Evolutionary conservation across 2,797 vertebrate species (phyloP).

Genomic region (Dipus sagitta): DNA sequence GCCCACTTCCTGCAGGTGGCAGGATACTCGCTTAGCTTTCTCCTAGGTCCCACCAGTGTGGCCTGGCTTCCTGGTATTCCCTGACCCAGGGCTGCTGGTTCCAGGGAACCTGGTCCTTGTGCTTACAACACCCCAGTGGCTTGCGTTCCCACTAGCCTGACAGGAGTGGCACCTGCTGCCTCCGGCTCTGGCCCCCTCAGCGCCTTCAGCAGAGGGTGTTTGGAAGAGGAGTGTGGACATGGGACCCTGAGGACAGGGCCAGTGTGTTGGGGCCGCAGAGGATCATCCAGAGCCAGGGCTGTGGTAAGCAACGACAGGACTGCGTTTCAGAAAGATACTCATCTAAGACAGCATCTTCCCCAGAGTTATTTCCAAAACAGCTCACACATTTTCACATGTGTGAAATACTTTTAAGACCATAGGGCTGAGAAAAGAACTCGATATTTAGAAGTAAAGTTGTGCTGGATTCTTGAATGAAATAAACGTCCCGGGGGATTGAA

Average conservation of each 20-base stretch:
- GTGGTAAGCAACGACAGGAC: fast-evolving
- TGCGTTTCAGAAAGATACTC: background rate
- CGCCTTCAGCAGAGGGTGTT: background rate
- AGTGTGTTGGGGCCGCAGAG: background rate
- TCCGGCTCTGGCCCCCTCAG: background rate
- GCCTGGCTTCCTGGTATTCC: background rate
- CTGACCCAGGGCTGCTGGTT: background rate
- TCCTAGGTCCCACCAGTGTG: background rate
- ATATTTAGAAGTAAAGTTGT: constrained; percentile 34
- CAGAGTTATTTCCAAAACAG: background rate
- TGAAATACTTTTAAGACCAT: constrained; percentile 34
- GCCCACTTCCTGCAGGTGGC: background rate
- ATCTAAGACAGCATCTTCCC: constrained; percentile 9
- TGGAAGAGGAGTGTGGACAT: background rate
- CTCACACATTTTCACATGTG: background rate
- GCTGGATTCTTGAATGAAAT: background rate
- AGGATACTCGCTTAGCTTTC: background rate
- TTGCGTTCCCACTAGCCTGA: background rate
- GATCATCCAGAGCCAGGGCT: background rate
- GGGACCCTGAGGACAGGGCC: background rate
- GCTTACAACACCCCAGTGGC: background rate
- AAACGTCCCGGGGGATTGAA: background rate
- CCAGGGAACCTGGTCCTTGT: background rate
- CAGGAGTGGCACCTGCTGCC: background rate
- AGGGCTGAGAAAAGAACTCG: constrained; percentile 3